Evolutionary conservation across 1,140 invertebrate genomes (phyloP).

Genomic region (Zelostemma sp.): DNA sequence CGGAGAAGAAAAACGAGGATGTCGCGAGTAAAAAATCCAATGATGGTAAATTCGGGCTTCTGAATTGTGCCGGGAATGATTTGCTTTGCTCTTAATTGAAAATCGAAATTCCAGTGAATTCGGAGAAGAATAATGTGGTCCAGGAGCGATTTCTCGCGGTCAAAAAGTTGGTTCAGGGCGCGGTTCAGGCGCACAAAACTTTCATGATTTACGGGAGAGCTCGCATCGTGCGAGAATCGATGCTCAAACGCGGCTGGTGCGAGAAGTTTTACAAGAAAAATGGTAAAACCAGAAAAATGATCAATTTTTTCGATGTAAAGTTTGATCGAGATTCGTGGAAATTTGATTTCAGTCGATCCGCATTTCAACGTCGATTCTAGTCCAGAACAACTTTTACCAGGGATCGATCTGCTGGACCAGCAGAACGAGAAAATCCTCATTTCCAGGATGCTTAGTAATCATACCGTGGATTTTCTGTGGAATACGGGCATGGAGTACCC

Average conservation of each 20-base stretch:
- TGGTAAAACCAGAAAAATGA: too few species aligned
- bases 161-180: constrained; percentile 59
- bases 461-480: constrained; percentile 89
- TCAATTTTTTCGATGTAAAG: too few species aligned
- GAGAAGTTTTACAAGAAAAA: constrained; percentile 62
- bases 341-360: constrained; percentile 48
- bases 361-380: constrained; percentile 56
- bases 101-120: not conserved
- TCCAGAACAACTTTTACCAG: constrained; percentile 56
- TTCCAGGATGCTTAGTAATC: constrained; percentile 69
- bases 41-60: too few species aligned
- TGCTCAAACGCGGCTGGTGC: constrained; percentile 64
- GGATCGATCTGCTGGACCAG: constrained; percentile 57
- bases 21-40: too few species aligned
- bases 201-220: constrained; percentile 67
- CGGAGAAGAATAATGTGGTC: constrained; percentile 22
- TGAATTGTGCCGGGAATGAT: too few species aligned
- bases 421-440: constrained; percentile 61
- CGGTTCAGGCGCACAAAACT: constrained; percentile 57
- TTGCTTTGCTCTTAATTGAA: too few species aligned
- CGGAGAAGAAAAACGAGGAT: too few species aligned
- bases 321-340: not conserved
- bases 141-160: constrained; percentile 58
- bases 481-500: constrained; percentile 86
- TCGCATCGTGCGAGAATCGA: constrained; percentile 60